These are phyloP conservation scores for Aplodontia rufa DNA, from an alignment of 2,113 vertebrate species.

Conservation along the genomic window DNA sequence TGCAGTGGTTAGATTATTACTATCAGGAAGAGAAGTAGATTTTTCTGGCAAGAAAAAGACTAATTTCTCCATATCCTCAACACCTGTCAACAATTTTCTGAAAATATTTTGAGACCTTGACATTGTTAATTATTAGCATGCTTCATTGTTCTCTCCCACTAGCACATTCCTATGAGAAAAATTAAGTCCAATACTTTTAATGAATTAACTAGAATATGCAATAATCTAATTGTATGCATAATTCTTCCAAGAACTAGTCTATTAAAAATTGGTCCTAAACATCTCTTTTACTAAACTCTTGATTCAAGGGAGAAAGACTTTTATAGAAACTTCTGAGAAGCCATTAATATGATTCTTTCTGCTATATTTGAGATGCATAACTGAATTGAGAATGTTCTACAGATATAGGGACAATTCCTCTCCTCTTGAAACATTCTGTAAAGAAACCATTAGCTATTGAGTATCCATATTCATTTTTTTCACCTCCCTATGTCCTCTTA, in stretches of 20 bases:
- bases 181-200: neutral
- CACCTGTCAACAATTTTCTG: conserved; percentile 15
- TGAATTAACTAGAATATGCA: neutral
- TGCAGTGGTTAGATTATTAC: conserved; percentile 9
- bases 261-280: conserved; percentile 22
- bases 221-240: neutral
- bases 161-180: conserved; percentile 25
- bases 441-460: neutral
- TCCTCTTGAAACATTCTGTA: neutral
- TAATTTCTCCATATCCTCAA: neutral
- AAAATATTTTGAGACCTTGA: neutral
- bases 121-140: conserved; percentile 26
- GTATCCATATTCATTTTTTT: neutral
- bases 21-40: conserved; percentile 31
- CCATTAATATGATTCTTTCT: neutral
- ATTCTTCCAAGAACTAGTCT: neutral
- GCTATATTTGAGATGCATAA: neutral
- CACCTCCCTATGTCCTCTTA: neutral
- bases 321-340: neutral
- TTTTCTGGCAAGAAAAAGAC: conserved; percentile 1
- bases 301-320: neutral
- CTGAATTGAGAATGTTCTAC: neutral
- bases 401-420: neutral
- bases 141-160: conserved; percentile 24
- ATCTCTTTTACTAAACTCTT: neutral